A percentile compares a stretch with the other conserved stretches of the same genome.
These are phyloP conservation scores for Drosophila varians DNA, from an alignment of 1,140 invertebrate genomes.

Conservation along the genomic window DNA sequence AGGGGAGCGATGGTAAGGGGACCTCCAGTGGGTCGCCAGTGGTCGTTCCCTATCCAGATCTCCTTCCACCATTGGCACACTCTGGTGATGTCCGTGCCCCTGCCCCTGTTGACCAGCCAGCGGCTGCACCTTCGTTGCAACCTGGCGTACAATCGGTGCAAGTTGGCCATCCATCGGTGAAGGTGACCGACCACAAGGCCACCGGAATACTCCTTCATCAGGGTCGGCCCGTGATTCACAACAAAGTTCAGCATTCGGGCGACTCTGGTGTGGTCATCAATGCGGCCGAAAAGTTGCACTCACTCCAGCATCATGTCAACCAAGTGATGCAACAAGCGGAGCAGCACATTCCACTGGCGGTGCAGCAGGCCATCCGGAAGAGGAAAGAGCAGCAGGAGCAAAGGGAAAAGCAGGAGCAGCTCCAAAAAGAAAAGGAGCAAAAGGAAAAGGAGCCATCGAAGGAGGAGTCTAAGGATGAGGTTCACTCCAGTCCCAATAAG, in stretches of 20 bases:
- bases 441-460: background rate
- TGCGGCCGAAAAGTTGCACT: conserved; percentile 58
- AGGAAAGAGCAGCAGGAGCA: conserved; percentile 39
- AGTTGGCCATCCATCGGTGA: conserved; percentile 47
- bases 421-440: conserved; percentile 7
- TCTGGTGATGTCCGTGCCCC: conserved; percentile 33
- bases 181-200: conserved; percentile 63
- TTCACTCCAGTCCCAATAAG: background rate
- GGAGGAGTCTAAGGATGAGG: background rate
- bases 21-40: conserved; percentile 19
- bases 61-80: conserved; percentile 64
- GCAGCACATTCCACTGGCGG: conserved; percentile 57
- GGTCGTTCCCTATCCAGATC: conserved; percentile 56
- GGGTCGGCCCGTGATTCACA: conserved; percentile 41
- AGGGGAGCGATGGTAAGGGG: background rate
- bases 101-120: conserved; percentile 40
- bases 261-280: conserved; percentile 44
- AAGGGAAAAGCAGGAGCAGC: conserved; percentile 26
- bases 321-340: conserved; percentile 70
- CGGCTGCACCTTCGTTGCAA: conserved; percentile 52
- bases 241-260: conserved; percentile 52
- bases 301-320: conserved; percentile 63
- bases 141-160: conserved; percentile 47
- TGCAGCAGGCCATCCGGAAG: conserved; percentile 59
- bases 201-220: conserved; percentile 51